phyloP scores from a whole-genome alignment of 2,888 invertebrate species.

The Clitarchus hookeri region DNA sequence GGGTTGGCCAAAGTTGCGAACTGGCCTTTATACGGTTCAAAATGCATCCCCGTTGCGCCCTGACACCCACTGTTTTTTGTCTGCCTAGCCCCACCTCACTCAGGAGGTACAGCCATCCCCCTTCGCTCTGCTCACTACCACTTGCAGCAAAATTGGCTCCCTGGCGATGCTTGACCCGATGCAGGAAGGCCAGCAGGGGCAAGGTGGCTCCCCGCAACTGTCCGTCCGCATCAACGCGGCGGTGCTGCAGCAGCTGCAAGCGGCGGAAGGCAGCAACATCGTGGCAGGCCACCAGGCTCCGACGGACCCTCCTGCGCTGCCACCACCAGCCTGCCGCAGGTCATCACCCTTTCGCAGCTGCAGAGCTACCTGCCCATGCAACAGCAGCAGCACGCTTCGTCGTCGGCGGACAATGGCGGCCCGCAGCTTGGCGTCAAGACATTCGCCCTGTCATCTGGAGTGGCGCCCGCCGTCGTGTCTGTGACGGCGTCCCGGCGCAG shows the following conservation, averaged over 20 bases:
- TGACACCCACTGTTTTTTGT: constrained; percentile 34
- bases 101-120: constrained; percentile 62
- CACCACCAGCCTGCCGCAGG: constrained; percentile 46
- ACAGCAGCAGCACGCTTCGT: constrained; percentile 39
- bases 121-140: constrained; percentile 75
- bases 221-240: constrained; percentile 63
- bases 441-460: constrained; percentile 31
- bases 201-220: neutral
- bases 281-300: constrained; percentile 47
- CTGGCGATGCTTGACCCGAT: constrained; percentile 52
- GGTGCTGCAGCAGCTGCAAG: constrained; percentile 58
- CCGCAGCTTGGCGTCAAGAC: constrained; percentile 33
- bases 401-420: constrained; percentile 35
- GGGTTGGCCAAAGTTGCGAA: constrained; percentile 37
- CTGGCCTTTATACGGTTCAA: neutral
- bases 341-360: constrained; percentile 57
- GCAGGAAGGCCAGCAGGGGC: constrained; percentile 42
- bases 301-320: constrained; percentile 28
- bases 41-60: constrained; percentile 2
- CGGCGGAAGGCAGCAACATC: constrained; percentile 45
- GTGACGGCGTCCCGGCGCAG: constrained; percentile 59
- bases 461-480: constrained; percentile 52
- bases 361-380: constrained; percentile 56
- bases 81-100: constrained; percentile 37
- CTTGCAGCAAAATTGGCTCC: constrained; percentile 71